Conservation (phyloP, 2,888 invertebrate species). For the Zelleria hepariella region DNA sequence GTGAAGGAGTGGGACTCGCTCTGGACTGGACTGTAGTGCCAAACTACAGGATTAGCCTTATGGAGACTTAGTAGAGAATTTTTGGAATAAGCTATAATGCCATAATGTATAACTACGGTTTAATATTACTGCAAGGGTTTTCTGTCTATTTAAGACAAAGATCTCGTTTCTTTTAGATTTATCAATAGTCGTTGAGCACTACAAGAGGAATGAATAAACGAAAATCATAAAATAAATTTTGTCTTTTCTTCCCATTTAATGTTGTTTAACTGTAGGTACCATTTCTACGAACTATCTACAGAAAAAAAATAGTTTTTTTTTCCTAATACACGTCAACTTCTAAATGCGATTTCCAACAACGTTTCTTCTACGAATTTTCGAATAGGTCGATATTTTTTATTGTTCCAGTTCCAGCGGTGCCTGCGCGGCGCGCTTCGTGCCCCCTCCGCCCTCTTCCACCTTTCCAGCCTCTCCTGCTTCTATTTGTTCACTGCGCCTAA, state of each 20-base stretch:
- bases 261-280: neutral
- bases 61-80: too few relatives aligned
- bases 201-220: constrained; percentile 55
- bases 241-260: neutral
- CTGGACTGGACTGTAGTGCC: neutral
- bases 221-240: constrained; percentile 16
- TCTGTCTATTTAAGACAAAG: constrained; percentile 37
- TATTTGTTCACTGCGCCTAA: too few relatives aligned
- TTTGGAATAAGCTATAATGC: neutral
- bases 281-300: neutral
- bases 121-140: constrained; percentile 11
- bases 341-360: too few relatives aligned
- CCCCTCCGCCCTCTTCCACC: too few relatives aligned
- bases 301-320: too few relatives aligned
- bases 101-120: constrained; percentile 5
- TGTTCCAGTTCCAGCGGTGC: too few relatives aligned
- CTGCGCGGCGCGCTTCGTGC: too few relatives aligned
- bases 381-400: too few relatives aligned
- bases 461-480: too few relatives aligned
- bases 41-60: too few relatives aligned
- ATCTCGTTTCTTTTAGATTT: constrained; percentile 54
- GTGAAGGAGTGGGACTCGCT: neutral
- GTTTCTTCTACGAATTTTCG: too few relatives aligned
- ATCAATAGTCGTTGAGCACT: constrained; percentile 54
- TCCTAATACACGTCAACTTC: too few relatives aligned